Percentiles rank a stretch among this genome's conserved stretches.
phyloP scores from a whole-genome alignment of 2,113 vertebrate species.

The Aegithalos caudatus region DNA sequence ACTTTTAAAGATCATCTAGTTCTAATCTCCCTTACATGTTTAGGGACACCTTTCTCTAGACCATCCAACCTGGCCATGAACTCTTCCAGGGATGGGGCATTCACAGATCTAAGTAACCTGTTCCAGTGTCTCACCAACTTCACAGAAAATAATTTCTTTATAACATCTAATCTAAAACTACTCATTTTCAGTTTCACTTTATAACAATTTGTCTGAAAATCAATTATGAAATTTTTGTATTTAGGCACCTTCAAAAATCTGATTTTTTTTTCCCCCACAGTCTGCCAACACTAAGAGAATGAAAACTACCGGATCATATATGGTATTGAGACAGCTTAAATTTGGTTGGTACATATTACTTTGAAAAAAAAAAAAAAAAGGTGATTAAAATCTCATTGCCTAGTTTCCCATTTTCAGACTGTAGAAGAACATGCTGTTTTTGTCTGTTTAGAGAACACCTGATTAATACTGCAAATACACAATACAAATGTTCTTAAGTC shows the following conservation, averaged over 20 bases:
- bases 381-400: neutral
- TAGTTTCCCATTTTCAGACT: neutral
- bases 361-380: neutral
- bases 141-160: neutral
- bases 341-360: accelerated
- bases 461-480: neutral
- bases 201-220: neutral
- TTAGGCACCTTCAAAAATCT: neutral
- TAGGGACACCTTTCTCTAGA: neutral
- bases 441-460: neutral
- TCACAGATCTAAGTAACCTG: neutral
- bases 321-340: neutral
- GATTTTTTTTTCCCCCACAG: neutral
- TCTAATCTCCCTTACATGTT: neutral
- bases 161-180: neutral
- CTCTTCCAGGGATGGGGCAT: neutral
- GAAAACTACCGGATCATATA: neutral
- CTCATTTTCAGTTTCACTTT: neutral
- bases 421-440: neutral
- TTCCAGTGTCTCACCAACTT: neutral
- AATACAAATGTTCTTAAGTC: neutral
- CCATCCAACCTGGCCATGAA: accelerated
- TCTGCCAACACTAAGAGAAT: neutral
- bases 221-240: neutral
- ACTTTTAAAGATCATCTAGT: neutral